Conservation (phyloP, 2,113 vertebrate genomes). For the Scolopax mira region DNA sequence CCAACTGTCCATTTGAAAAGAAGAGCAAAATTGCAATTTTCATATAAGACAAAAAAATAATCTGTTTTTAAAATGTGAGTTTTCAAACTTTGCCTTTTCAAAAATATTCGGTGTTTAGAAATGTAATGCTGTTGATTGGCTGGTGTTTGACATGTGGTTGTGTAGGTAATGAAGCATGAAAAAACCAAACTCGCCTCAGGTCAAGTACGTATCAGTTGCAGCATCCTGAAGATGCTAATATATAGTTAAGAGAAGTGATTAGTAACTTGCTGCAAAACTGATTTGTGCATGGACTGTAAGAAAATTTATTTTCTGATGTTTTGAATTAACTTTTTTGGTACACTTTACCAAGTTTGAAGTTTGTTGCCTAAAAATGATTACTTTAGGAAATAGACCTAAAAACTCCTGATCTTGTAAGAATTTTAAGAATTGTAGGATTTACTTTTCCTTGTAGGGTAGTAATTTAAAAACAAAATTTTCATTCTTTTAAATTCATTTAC, state of each 20-base stretch:
- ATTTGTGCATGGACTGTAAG: not conserved
- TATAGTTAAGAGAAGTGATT: not conserved
- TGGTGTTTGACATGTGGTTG: not conserved
- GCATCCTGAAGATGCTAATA: not conserved
- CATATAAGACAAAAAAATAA: not conserved
- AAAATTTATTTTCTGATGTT: not conserved
- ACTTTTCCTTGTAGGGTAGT: not conserved
- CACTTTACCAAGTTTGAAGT: not conserved
- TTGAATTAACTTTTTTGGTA: not conserved
- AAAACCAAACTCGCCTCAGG: not conserved
- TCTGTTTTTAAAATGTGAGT: not conserved
- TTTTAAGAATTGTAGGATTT: not conserved
- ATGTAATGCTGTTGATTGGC: not conserved
- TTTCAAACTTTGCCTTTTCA: not conserved
- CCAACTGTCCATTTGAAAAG: not conserved
- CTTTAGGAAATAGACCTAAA: not conserved
- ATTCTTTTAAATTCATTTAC: not conserved
- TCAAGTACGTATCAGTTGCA: not conserved
- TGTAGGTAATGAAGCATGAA: constrained; percentile 4
- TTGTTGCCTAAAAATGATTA: not conserved
- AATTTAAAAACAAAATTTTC: not conserved
- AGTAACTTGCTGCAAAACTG: not conserved
- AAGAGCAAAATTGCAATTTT: not conserved
- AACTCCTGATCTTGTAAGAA: not conserved
- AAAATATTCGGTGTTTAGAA: not conserved